Base-by-base conservation (phyloP, 2,113 vertebrate species). In the Syrrhaptes paradoxus region DNA sequence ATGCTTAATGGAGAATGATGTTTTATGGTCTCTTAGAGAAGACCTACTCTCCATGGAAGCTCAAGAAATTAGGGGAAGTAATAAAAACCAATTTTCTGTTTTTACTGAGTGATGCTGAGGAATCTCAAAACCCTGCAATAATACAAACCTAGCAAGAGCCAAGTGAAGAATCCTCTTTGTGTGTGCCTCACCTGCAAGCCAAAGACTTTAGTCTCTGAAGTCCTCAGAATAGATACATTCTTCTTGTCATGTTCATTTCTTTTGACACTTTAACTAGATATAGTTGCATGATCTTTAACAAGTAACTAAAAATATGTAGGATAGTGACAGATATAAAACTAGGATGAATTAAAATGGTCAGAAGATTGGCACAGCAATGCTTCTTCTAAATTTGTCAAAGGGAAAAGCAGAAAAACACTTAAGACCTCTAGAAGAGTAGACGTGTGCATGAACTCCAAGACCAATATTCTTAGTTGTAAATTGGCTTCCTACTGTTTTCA, bases 321-420 rank as follows among this genome's bases (percentile, higher is more conserved):
- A 81, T 66, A 86, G 57, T 79, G 88, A 48, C 88, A 93, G 70
- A 89, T 91, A 85, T 25, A 75, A 94, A 95, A 75, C 61, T 63
- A 36, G 29, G 62, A 85, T 79, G 58, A 91, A 95, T 94, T 89
- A 85, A 79, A 86, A 63, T 43, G 32, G 63, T 84, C 72, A 31
- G n/a, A 88, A 79, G 46, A 76, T 59, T 96, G 86, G 77, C 66
- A 71, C 49, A 38, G 49, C 85, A 72, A n/a, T 34, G 58, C 90
- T 80, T 62, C 28, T 87, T 95, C 77, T 78, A 49, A 76, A 46
- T 57, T 70, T 36, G 28, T 80, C 72, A 81, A 41, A 83, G 68
- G 15, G 22, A 83, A 51, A n/a, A 74, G 21, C 29, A 59, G 10
- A 66, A 94, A 82, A 90, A 43, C 11, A 9, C 74, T 81, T 4